Evolutionary conservation across 2,113 vertebrate genomes (phyloP), one percentile per base, ranked within the genome.

Genomic region (Blennius ocellaris): DNA sequence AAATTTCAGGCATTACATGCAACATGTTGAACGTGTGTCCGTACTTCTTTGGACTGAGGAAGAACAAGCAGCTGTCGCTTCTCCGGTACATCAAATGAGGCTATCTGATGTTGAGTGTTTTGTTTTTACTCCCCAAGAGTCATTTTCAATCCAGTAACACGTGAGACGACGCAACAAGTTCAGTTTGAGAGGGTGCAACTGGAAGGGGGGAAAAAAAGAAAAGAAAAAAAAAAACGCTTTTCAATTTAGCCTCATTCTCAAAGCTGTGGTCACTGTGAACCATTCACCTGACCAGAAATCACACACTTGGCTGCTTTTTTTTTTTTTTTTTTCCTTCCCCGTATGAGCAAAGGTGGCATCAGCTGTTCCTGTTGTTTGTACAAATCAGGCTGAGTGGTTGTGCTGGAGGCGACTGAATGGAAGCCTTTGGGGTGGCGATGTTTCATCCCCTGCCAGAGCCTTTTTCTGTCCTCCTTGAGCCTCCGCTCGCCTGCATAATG

Each of bases 381-480:
- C 65, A 58, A 80, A 84, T 51, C 65, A 62, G 69, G 69, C 67
- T 39, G 69, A 77, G 68, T 54, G 39, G 54, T 58, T 47, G 55
- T 61, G 77, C 80, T 66, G 73, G 80, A 80, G 73, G 76, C 21
- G 48, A 45, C 65, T 71, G 63, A 83, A 79, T 70, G 56, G 51
- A 76, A 81, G 77, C 79, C 70, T 59, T 40, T 11, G 36, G 60
- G 58, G 55, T 12, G 11, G 21, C 44, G 14, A 16, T 57, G 52
- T 79, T 90, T 91, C 69, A 89, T 91, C 72, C 30, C 11, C 51
- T 72, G 78, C 84, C 87, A 88, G 69, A 73, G 56, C 66, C 69
- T 74, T 54, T 54, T 64, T 51, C 62, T 73, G 54, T 63, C 39
- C 37, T 83, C 69, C 66, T 71, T 64, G 49, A 70, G 75, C 70